Evolutionary conservation across 2,113 vertebrate genomes (phyloP).

Genomic region (Tonatia bakeri): DNA sequence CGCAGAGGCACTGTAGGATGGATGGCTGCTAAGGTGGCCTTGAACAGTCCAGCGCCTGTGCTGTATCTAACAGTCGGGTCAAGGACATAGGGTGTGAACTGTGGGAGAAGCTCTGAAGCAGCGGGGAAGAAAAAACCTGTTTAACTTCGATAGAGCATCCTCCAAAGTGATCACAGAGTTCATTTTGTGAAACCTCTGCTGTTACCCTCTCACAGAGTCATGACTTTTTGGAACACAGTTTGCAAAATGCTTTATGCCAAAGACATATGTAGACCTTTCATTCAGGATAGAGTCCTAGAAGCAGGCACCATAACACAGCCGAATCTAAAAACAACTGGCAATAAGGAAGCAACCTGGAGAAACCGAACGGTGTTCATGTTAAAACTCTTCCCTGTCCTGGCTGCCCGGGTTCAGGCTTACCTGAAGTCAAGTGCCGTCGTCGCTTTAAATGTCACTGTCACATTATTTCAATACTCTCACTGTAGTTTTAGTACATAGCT

Average conservation of each 20-base stretch:
- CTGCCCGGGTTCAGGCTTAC: neutral
- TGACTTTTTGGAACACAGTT: neutral
- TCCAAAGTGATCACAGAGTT: neutral
- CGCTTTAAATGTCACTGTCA: neutral
- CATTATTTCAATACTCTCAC: neutral
- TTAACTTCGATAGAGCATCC: neutral
- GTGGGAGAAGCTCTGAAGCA: neutral
- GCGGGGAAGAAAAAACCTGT: neutral
- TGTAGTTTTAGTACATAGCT: neutral
- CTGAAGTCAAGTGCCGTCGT: neutral
- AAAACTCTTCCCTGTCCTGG: neutral
- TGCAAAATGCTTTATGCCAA: neutral
- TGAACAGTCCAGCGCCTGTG: neutral
- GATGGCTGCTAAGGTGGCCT: neutral
- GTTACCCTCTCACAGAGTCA: neutral
- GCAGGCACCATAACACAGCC: neutral
- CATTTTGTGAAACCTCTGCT: neutral
- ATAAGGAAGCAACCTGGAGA: neutral
- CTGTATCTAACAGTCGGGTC: neutral
- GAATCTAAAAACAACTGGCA: neutral
- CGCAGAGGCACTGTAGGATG: neutral
- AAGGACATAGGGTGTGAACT: neutral
- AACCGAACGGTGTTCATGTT: neutral
- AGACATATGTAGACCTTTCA: neutral
- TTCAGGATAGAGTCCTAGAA: neutral